These are phyloP conservation scores for Kryptolebias marmoratus DNA, from an alignment of 2,113 vertebrate genomes.

Conservation along the genomic window DNA sequence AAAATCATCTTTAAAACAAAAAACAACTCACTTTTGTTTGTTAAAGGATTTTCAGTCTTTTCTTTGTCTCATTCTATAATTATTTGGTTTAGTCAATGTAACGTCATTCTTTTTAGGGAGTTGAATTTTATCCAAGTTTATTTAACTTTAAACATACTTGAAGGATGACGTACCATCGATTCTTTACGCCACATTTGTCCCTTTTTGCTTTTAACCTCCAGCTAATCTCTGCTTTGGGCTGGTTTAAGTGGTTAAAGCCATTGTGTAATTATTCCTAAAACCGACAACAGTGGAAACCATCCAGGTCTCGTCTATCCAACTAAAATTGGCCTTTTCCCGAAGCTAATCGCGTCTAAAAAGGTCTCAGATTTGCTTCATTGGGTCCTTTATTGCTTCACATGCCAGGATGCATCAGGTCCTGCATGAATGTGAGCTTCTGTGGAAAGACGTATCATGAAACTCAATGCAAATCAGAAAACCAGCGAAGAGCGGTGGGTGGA, in stretches of 20 bases:
- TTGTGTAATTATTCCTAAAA: background rate
- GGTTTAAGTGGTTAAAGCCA: background rate
- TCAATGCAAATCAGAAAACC: conserved; percentile 31
- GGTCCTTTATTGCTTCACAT: conserved; percentile 33
- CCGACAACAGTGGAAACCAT: conserved; percentile 11
- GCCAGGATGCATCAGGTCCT: conserved; percentile 14
- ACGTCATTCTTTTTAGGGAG: too few species aligned
- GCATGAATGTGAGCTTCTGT: conserved; percentile 5
- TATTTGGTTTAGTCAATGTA: too few species aligned
- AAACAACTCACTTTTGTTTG: too few species aligned
- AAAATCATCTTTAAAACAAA: too few species aligned
- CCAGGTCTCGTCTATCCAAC: background rate
- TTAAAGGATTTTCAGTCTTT: too few species aligned
- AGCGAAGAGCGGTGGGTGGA: conserved; percentile 55
- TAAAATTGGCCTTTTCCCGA: conserved; percentile 22
- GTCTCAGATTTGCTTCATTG: conserved; percentile 15
- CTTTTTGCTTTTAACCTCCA: background rate
- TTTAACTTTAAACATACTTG: too few species aligned
- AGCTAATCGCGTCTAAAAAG: conserved; percentile 9
- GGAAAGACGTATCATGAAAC: conserved; percentile 14
- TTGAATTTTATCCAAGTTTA: too few species aligned
- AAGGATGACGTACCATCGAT: background rate
- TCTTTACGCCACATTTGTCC: background rate
- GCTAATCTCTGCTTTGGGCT: background rate
- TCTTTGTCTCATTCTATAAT: too few species aligned